phyloP scores from a whole-genome alignment of 2,797 vertebrate genomes.

The Brachyrhaphis roseni region DNA sequence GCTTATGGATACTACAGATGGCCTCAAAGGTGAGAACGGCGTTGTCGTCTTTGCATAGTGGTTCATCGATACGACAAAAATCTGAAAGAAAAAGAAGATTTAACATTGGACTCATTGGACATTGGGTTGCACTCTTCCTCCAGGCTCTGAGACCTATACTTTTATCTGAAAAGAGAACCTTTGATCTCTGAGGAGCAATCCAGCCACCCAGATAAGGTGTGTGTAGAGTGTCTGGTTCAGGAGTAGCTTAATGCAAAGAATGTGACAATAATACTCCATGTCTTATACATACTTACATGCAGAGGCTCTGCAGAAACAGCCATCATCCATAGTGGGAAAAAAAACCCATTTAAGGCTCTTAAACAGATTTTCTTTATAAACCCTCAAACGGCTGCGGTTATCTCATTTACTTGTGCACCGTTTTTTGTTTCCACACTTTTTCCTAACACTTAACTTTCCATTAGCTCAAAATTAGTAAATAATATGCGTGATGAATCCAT shows the following conservation, averaged over 20 bases:
- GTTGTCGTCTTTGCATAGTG: slow-evolving; percentile 89
- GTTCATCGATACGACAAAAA: slow-evolving; percentile 91
- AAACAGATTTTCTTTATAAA: not conserved
- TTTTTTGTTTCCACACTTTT: not conserved
- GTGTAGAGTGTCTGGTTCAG: not conserved
- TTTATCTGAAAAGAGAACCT: not conserved
- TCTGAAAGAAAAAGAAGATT: slow-evolving; percentile 75
- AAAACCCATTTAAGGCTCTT: not conserved
- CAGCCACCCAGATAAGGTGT: not conserved
- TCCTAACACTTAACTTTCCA: not conserved
- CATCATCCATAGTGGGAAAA: no score
- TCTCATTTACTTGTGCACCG: not conserved
- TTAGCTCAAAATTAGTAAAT: not conserved
- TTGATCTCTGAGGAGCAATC: not conserved
- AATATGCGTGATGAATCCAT: not conserved
- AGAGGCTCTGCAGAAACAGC: not conserved
- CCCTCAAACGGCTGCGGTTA: not conserved
- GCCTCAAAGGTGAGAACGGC: slow-evolving; percentile 92
- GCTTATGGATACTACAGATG: slow-evolving; percentile 95
- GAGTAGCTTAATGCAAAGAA: not conserved
- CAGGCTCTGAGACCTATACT: not conserved
- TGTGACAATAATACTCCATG: not conserved
- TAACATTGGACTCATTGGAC: not conserved
- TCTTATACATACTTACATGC: not conserved
- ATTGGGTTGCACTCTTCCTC: not conserved